Conservation (phyloP, 2,888 invertebrate genomes). For the Phyllotreta cruciferae region DNA sequence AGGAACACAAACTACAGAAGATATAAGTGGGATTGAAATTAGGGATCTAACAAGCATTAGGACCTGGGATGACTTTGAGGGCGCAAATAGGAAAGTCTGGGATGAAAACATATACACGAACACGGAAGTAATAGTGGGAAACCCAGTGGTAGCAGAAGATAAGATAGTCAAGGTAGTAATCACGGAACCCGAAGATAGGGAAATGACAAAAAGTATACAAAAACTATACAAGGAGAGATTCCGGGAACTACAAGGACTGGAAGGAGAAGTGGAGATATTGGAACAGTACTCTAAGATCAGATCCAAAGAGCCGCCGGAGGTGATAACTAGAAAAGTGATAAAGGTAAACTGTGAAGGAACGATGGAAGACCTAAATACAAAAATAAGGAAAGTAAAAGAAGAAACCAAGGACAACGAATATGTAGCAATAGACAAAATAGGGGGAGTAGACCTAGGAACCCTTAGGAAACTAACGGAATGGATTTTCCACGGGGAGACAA, state of each 20-base stretch:
- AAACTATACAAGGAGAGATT: slow-evolving; percentile 3
- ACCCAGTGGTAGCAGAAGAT: background rate
- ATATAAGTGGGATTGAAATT: too few species aligned
- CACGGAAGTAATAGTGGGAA: background rate
- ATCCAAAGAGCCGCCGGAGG: background rate
- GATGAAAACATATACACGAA: background rate
- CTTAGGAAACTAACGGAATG: background rate
- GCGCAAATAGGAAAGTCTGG: background rate
- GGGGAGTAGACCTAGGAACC: background rate
- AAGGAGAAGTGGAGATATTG: background rate
- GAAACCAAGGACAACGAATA: background rate
- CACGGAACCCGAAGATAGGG: background rate
- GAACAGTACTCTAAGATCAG: background rate
- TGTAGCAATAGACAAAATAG: background rate
- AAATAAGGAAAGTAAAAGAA: background rate
- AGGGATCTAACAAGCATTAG: too few species aligned
- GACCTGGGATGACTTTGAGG: too few species aligned
- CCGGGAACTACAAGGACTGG: background rate
- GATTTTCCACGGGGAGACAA: background rate
- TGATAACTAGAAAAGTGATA: background rate
- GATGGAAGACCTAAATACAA: background rate
- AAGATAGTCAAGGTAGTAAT: background rate
- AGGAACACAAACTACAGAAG: too few species aligned
- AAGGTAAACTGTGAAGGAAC: background rate
- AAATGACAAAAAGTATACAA: background rate